Percentiles rank a stretch among this genome's conserved stretches.
Evolutionary conservation across 2,113 vertebrate genomes (phyloP).

Genomic region (Bubo blakistoni): DNA sequence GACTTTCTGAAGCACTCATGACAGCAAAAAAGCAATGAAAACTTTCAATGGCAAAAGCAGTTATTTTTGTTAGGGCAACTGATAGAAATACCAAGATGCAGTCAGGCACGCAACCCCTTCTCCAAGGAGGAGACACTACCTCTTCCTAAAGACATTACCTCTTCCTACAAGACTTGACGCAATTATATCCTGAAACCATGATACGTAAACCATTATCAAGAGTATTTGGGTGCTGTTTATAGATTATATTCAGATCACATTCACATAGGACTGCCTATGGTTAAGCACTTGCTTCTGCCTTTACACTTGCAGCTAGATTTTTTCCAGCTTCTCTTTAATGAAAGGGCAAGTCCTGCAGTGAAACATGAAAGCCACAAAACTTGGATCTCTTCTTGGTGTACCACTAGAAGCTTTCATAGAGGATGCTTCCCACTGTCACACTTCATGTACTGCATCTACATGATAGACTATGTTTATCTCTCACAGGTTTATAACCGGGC

Average conservation of each 20-base stretch:
- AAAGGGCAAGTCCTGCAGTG: background rate
- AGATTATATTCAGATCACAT: background rate
- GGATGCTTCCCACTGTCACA: background rate
- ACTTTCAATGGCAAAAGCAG: background rate
- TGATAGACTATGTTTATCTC: background rate
- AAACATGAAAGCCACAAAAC: background rate
- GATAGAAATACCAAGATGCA: background rate
- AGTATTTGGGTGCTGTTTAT: background rate
- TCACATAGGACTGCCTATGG: background rate
- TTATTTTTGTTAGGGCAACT: background rate
- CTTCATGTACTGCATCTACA: background rate
- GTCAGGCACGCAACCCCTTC: background rate
- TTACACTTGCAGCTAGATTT: background rate
- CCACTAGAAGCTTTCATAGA: background rate
- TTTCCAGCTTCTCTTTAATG: background rate
- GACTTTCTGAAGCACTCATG: background rate
- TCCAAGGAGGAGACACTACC: background rate
- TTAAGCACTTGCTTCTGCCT: background rate
- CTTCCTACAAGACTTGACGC: background rate
- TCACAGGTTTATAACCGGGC: rapidly evolving
- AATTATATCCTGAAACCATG: background rate
- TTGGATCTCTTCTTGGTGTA: background rate
- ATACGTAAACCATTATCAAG: background rate
- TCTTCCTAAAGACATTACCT: background rate
- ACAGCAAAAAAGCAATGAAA: background rate